Evolutionary conservation across 2,797 vertebrate genomes (phyloP), one percentile per base, ranked within the genome.

Genomic region (Coccyzus lansbergi): DNA sequence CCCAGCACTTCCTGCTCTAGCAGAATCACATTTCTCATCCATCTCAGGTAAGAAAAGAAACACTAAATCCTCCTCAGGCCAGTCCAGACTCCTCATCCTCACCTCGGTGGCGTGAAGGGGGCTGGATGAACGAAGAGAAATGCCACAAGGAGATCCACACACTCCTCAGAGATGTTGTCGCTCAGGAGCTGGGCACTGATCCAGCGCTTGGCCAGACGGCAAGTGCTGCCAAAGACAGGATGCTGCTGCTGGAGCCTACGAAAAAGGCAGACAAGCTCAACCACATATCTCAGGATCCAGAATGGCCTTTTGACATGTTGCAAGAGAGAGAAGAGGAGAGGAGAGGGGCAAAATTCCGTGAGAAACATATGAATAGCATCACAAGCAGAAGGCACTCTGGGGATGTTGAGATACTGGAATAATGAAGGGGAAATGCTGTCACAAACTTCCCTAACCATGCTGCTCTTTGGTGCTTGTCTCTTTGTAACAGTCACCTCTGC

Each of bases 141-240:
- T 1, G 99, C 99, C 90, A 98, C 98, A 38, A 99, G 96, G 33
- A 99, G 98, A 91, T 99, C 99, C 75, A 99, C 96, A 12, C 98
- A 97, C 79, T 99, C 99, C 19, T 99, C 99, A 1, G 97, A 97
- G 53, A 99, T 88, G 71, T 95, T 96, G 31, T 98, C 97, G 0
- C 98, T 98, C 89, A 99, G 97, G 59, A 99, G 98, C 95, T 99
- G 99, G 68, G 99, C 98, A 0, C 97, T 98, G 36, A 99, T 95
- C 99, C 99, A 99, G n/a, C 99, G 99, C 90, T 99, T 99, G 86
- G 98, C 98, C 84, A 99, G 97, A 34, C 99, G 99, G 75, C 98
- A 99, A 62, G 98, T 98, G 3, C 98, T 97, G 1, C 99, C 98
- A 0, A 99, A 99, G 91, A 98, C 98, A 0, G 98, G 97, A 86